These are phyloP conservation scores for Microtus pennsylvanicus DNA, from an alignment of 2,113 vertebrate genomes.

Conservation along the genomic window DNA sequence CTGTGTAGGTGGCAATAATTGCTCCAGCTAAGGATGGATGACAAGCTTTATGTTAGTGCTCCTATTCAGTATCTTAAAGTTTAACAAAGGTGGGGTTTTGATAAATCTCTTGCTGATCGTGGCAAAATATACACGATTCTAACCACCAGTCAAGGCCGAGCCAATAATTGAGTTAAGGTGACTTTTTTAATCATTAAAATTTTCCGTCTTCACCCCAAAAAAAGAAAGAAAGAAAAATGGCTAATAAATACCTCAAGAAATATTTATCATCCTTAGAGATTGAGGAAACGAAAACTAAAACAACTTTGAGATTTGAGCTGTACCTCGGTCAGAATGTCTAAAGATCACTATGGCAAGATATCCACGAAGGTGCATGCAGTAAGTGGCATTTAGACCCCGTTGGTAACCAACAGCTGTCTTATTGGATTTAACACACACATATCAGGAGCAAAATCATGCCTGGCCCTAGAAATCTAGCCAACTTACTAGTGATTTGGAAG, in stretches of 20 bases:
- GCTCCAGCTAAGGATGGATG: conserved; percentile 56
- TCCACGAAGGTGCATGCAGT: not conserved
- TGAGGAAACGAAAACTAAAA: not conserved
- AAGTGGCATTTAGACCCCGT: not conserved
- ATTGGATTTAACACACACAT: too few species aligned
- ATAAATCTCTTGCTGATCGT: conserved; percentile 51
- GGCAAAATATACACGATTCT: conserved; percentile 14
- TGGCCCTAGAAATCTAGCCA: too few species aligned
- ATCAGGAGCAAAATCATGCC: too few species aligned
- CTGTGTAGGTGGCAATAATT: not conserved
- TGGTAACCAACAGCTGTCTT: too few species aligned
- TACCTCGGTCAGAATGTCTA: not conserved
- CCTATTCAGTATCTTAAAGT: conserved; percentile 3
- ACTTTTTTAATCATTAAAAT: conserved; percentile 30
- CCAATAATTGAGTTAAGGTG: not conserved
- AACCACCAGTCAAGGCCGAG: not conserved
- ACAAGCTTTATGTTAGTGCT: conserved; percentile 36
- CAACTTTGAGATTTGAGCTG: not conserved
- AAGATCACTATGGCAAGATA: not conserved
- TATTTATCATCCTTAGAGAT: not conserved
- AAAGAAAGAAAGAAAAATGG: not conserved
- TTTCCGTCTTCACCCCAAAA: conserved; percentile 13
- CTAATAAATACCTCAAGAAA: not conserved
- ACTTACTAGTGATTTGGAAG: too few species aligned
- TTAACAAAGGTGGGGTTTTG: not conserved